Conservation (phyloP, 1,140 invertebrate species). For the Harpegnathos saltator region DNA sequence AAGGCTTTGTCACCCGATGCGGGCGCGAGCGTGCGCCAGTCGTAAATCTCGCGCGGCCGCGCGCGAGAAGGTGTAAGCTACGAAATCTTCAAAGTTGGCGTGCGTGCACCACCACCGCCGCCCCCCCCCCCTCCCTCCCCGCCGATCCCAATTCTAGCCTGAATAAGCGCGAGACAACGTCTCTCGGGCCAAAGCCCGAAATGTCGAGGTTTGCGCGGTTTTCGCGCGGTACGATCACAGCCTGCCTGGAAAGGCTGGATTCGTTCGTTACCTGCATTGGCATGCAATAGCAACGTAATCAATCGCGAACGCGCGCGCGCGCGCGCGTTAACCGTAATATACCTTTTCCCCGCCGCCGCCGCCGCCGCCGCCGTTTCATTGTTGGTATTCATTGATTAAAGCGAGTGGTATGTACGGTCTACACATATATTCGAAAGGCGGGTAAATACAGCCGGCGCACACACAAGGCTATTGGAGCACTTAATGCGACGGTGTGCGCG, state of each 20-base stretch:
- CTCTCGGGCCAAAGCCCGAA: background rate
- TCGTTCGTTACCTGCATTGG: background rate
- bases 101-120: too few relatives aligned
- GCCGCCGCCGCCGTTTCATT: background rate
- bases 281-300: background rate
- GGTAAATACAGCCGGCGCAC: background rate
- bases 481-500: background rate
- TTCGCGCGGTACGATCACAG: too few relatives aligned
- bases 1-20: constrained; percentile 53
- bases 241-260: background rate
- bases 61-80: constrained; percentile 4
- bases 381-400: constrained; percentile 27
- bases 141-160: constrained; percentile 32
- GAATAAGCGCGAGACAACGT: background rate
- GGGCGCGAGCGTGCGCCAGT: constrained; percentile 49
- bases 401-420: background rate
- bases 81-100: constrained; percentile 47
- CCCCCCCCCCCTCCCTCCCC: background rate
- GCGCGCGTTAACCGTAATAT: background rate
- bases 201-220: too few relatives aligned
- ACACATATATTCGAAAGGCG: constrained; percentile 6
- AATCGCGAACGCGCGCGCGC: background rate
- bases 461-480: background rate
- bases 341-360: too few relatives aligned
- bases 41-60: constrained; percentile 42